Conservation (phyloP, 2,797 vertebrate genomes). For the Sardinella longiceps region DNA sequence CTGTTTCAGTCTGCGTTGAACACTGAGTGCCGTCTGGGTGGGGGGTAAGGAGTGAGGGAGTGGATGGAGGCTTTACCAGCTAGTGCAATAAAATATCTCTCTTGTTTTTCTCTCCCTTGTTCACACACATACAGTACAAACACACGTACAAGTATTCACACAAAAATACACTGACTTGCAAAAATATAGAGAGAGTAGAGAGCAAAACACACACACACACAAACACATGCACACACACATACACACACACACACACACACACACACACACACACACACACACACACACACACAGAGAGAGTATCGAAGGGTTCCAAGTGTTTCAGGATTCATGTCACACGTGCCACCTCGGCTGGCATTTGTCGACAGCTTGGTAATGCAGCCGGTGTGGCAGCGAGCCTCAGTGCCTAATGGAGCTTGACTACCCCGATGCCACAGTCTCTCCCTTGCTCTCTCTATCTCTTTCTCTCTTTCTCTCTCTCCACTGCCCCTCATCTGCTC, state of each 20-base stretch:
- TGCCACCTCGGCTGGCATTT: slow-evolving; percentile 66
- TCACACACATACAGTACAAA: background rate
- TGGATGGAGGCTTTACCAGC: slow-evolving; percentile 23
- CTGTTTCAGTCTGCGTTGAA: background rate
- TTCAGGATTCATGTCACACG: slow-evolving; percentile 68
- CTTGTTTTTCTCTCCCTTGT: slow-evolving; percentile 51
- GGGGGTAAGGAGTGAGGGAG: background rate
- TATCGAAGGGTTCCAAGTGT: slow-evolving; percentile 63
- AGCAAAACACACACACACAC: no score
- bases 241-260: background rate
- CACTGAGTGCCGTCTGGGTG: slow-evolving; percentile 18
- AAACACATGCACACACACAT: background rate
- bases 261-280: background rate
- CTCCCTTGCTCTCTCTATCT: no score
- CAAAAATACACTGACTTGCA: background rate
- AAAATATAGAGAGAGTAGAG: background rate
- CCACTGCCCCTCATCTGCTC: slow-evolving; percentile 31
- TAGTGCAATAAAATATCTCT: background rate
- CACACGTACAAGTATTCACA: background rate
- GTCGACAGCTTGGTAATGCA: slow-evolving; percentile 69
- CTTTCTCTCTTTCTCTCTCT: background rate
- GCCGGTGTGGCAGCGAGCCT: slow-evolving; percentile 62
- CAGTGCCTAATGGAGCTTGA: slow-evolving; percentile 75
- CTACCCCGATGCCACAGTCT: slow-evolving; percentile 70
- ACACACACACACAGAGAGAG: background rate